Base-by-base conservation (phyloP, 1,140 invertebrate genomes). In the Copidosoma floridanum region DNA sequence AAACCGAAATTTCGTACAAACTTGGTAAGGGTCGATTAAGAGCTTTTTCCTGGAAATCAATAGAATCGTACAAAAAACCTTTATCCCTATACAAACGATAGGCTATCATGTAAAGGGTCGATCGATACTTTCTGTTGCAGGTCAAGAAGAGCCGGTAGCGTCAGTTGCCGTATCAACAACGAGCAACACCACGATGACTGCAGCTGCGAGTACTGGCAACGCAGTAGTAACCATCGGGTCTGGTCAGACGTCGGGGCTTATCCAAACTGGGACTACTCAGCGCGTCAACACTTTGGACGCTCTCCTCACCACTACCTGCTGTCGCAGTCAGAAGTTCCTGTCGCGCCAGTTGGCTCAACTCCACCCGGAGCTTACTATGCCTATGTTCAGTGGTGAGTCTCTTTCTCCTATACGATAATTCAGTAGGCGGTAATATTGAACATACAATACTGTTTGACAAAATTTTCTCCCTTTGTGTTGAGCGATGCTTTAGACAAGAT, bases 321-420 rank as follows among this genome's bases (percentile, higher is more conserved):
- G 92, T 71, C 86, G 93, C 32, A 94, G 93, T 35, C 95, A 98
- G 80, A 86, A 93, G 69, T 93, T 92, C 77, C 83, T 99, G 3
- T 96, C 94, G 0, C 85, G 91, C 56, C 94, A 98, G 72, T 80
- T 99, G 60, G 92, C 97, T 0, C 89, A 94, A 56, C 81, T 97
- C 11, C 95, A 99, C 77, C 94, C 96, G 0, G 95, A 99, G 71
- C 83, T 99, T 0, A 98, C 97, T 10, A 98, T 99, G 95, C 94
- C 95, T 0, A 97, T 99, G 86, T 99, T 99, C 81, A 98, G 95
- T 73, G 95, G 94, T 96, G 77, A 84, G 76, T 75, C 57, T n/a
- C n/a, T n/a, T n/a, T n/a, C n/a, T n/a, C n/a, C n/a, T n/a, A n/a
- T n/a, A n/a, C n/a, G n/a, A n/a, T n/a, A n/a, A n/a, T n/a, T n/a